A percentile compares a stretch with the other conserved stretches of the same genome.
Evolutionary conservation across 2,888 invertebrate species (phyloP).

Genomic region (Agrotis clavis): DNA sequence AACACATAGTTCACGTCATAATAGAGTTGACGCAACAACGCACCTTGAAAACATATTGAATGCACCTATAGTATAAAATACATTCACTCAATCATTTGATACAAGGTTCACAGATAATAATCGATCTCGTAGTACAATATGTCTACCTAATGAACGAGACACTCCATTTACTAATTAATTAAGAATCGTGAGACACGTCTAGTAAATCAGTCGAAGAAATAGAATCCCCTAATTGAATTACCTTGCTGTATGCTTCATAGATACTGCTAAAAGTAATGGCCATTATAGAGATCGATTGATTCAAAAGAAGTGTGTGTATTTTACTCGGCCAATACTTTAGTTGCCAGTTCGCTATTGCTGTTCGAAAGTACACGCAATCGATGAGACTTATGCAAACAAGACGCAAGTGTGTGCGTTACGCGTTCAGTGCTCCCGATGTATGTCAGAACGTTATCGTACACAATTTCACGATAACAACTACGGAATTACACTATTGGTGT

Average conservation of each 20-base stretch:
- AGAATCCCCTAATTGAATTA: slow-evolving; percentile 43
- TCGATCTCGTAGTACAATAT: slow-evolving; percentile 21
- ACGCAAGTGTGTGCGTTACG: slow-evolving; percentile 2
- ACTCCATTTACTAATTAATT: slow-evolving; percentile 43
- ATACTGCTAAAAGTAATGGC: slow-evolving; percentile 6
- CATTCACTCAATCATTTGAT: slow-evolving; percentile 27
- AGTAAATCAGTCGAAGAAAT: slow-evolving; percentile 41
- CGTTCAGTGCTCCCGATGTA: slow-evolving; percentile 51
- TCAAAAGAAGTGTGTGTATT: neutral
- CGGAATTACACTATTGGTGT: slow-evolving; percentile 51
- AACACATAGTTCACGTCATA: slow-evolving; percentile 37
- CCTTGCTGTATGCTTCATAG: slow-evolving; percentile 25
- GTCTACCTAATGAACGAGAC: slow-evolving; percentile 17
- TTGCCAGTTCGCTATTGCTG: neutral
- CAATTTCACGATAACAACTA: slow-evolving; percentile 56
- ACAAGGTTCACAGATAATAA: slow-evolving; percentile 19
- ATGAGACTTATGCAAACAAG: slow-evolving; percentile 39
- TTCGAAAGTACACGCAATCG: slow-evolving; percentile 19
- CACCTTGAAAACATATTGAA: slow-evolving; percentile 54
- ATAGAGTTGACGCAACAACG: slow-evolving; percentile 40
- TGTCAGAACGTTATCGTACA: slow-evolving; percentile 38
- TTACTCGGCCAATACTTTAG: neutral
- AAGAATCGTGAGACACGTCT: slow-evolving; percentile 23
- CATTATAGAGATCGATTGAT: slow-evolving; percentile 8
- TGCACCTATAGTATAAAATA: slow-evolving; percentile 36